Conservation (phyloP, 2,888 invertebrate genomes). For the Campoplex nolae region DNA sequence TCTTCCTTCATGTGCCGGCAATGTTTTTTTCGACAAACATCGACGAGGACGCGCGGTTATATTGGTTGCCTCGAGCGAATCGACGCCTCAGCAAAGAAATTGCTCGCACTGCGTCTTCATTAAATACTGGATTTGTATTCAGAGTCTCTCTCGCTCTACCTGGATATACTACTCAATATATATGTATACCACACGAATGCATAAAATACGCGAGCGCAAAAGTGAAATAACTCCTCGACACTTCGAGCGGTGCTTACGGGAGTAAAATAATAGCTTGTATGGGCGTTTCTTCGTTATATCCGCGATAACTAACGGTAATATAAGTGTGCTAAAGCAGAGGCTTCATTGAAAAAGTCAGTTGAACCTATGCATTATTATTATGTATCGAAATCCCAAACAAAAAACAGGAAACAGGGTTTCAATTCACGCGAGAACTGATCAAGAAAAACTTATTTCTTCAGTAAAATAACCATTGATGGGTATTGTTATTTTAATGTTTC, state of each 20-base stretch:
- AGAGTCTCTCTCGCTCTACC: slow-evolving; percentile 29
- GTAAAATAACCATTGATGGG: too few species aligned
- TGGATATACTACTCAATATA: slow-evolving; percentile 25
- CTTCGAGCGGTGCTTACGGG: slow-evolving; percentile 44
- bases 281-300: slow-evolving; percentile 58
- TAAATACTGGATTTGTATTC: slow-evolving; percentile 67
- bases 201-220: slow-evolving; percentile 41
- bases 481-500: too few species aligned
- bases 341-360: slow-evolving; percentile 26
- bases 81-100: slow-evolving; percentile 60
- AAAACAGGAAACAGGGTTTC: neutral
- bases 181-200: slow-evolving; percentile 5
- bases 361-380: neutral
- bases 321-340: slow-evolving; percentile 9
- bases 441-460: too few species aligned
- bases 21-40: slow-evolving; percentile 46
- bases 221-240: slow-evolving; percentile 68
- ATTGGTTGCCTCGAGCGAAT: slow-evolving; percentile 61
- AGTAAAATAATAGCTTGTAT: slow-evolving; percentile 41
- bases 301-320: slow-evolving; percentile 51
- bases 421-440: neutral
- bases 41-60: slow-evolving; percentile 38
- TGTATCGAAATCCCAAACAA: slow-evolving; percentile 2
- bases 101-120: slow-evolving; percentile 67
- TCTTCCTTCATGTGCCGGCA: slow-evolving; percentile 16